Evolutionary conservation across 2,113 vertebrate genomes (phyloP).

Genomic region (Spea multiplicata): DNA sequence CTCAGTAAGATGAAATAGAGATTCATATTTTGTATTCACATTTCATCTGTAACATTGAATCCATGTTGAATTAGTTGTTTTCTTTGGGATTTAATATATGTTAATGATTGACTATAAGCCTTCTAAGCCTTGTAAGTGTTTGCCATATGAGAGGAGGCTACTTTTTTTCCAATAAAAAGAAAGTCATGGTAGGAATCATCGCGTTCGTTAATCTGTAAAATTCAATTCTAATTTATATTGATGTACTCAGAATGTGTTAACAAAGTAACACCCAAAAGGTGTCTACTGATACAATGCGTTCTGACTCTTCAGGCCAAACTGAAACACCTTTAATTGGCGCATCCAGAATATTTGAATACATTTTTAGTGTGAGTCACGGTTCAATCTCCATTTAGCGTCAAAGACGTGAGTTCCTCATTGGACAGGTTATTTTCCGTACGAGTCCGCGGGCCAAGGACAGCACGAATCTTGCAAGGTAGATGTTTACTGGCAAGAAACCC

Average conservation of each 20-base stretch:
- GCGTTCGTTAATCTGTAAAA: too few relatives aligned
- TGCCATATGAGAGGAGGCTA: too few relatives aligned
- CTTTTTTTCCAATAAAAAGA: too few relatives aligned
- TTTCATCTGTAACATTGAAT: too few relatives aligned
- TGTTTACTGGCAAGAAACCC: conserved; percentile 7
- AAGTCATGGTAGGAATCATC: too few relatives aligned
- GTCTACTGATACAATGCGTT: neutral
- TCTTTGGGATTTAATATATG: too few relatives aligned
- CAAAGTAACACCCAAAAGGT: neutral
- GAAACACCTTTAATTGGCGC: neutral
- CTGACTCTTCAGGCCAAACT: neutral
- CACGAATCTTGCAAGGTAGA: neutral
- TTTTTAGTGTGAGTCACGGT: conserved; percentile 10
- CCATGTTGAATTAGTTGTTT: too few relatives aligned
- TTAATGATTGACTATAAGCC: too few relatives aligned
- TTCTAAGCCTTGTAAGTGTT: too few relatives aligned
- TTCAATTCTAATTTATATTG: too few relatives aligned
- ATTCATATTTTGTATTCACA: too few relatives aligned
- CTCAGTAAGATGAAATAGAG: too few relatives aligned
- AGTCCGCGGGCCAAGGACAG: conserved; percentile 5
- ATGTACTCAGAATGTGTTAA: neutral
- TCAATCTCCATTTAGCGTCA: neutral
- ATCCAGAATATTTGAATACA: neutral
- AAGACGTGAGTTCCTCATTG: conserved; percentile 4
- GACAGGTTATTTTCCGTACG: conserved; percentile 18